These are phyloP conservation scores for Psix sp. DNA, from an alignment of 1,140 invertebrate species.

Conservation along the genomic window DNA sequence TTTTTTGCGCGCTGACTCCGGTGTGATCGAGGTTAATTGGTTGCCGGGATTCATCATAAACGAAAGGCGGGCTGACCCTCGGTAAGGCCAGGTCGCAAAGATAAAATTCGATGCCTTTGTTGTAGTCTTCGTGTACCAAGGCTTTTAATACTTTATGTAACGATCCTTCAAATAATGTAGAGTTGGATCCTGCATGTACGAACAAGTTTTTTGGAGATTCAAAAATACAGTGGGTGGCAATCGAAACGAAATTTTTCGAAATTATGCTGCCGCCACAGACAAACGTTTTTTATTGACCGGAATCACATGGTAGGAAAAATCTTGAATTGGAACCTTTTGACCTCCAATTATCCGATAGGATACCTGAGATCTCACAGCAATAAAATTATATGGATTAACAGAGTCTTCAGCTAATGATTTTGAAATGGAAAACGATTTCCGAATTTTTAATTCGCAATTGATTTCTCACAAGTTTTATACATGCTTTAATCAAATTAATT, in stretches of 20 bases:
- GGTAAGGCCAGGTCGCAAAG: conserved; percentile 2
- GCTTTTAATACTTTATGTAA: not conserved
- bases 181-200: conserved; percentile 19
- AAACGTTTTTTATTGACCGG: conserved; percentile 63
- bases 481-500: no score
- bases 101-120: not conserved
- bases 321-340: conserved; percentile 75
- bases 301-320: conserved; percentile 80
- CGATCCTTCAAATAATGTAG: not conserved
- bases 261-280: conserved; percentile 61
- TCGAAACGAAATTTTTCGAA: conserved; percentile 43
- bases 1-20: not conserved
- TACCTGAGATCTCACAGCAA: not conserved
- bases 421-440: no score
- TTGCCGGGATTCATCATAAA: not conserved
- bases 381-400: not conserved
- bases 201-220: no score
- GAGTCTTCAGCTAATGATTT: no score
- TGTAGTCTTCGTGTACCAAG: conserved; percentile 1
- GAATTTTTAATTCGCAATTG: no score
- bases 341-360: conserved; percentile 79
- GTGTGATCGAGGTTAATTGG: conserved; percentile 3
- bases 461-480: no score
- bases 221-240: conserved; percentile 53
- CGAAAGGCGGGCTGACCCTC: conserved; percentile 4